Percentiles rank a stretch among this genome's conserved stretches.
Conservation (phyloP, 2,888 invertebrate species). For the Leptopterna dolabrata region DNA sequence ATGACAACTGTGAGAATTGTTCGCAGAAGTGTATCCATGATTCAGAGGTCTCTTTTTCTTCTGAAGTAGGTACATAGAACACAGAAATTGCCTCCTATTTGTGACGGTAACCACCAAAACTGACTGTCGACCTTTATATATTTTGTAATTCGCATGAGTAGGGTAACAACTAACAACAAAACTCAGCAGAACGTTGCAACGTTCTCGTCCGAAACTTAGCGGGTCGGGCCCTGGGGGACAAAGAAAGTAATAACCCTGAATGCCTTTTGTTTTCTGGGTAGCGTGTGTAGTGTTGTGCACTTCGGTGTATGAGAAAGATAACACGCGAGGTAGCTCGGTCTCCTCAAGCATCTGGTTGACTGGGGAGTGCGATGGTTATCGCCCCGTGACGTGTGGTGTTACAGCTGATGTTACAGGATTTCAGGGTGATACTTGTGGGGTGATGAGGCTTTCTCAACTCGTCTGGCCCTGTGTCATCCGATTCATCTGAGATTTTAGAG, state of each 20-base stretch:
- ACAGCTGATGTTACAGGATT: not conserved
- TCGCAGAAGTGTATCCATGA: too few species aligned
- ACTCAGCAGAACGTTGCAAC: not conserved
- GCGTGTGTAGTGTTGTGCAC: not conserved
- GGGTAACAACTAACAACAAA: too few species aligned
- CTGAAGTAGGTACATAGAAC: too few species aligned
- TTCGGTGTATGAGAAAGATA: not conserved
- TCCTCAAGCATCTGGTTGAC: not conserved
- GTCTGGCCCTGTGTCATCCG: not conserved
- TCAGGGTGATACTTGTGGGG: not conserved
- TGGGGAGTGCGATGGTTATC: not conserved
- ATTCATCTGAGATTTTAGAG: too few species aligned
- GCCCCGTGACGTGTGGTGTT: not conserved
- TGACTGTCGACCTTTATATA: too few species aligned
- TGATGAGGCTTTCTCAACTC: not conserved
- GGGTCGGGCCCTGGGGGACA: not conserved
- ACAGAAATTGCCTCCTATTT: too few species aligned
- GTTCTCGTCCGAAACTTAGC: not conserved
- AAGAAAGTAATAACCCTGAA: not conserved
- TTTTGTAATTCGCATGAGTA: too few species aligned
- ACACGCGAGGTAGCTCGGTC: not conserved
- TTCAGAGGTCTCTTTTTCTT: too few species aligned
- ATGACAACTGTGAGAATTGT: too few species aligned
- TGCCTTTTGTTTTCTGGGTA: not conserved
- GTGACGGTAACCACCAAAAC: too few species aligned